phyloP scores from a whole-genome alignment of 2,797 vertebrate genomes.

The Rhynchotus rufescens region DNA sequence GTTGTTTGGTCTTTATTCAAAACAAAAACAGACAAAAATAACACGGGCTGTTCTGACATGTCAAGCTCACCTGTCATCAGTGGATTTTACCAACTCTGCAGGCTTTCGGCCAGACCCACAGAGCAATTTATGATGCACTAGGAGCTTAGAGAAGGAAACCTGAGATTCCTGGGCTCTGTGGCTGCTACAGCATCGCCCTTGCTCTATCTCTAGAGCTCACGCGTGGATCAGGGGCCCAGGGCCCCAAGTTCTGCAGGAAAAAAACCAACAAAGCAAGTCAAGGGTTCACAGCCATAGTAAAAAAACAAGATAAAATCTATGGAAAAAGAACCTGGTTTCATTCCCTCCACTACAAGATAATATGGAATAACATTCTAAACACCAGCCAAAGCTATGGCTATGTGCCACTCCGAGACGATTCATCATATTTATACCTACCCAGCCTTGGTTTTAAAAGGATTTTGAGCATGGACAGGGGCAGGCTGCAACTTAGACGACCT shows the following conservation, averaged over 20 bases:
- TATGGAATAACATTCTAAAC: background rate
- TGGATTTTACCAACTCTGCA: background rate
- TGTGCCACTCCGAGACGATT: background rate
- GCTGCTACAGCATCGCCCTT: background rate
- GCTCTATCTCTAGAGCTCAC: background rate
- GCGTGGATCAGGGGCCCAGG: background rate
- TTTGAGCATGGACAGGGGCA: background rate
- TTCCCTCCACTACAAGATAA: background rate
- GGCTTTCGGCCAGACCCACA: slow-evolving; percentile 11
- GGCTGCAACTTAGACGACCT: background rate
- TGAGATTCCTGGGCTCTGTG: background rate
- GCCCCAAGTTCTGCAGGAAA: too few relatives aligned
- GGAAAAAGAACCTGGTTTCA: background rate
- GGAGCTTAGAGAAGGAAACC: background rate
- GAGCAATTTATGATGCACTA: background rate
- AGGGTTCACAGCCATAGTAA: background rate
- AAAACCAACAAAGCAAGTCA: background rate
- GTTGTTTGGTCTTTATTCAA: background rate
- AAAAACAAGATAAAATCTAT: background rate
- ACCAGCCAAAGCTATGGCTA: background rate
- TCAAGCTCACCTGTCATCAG: slow-evolving; percentile 11
- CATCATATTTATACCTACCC: background rate
- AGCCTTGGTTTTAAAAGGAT: background rate
- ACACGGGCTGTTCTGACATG: background rate
- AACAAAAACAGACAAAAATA: background rate